These are phyloP conservation scores for Phania funesta DNA, from an alignment of 2,888 invertebrate genomes.

Conservation along the genomic window DNA sequence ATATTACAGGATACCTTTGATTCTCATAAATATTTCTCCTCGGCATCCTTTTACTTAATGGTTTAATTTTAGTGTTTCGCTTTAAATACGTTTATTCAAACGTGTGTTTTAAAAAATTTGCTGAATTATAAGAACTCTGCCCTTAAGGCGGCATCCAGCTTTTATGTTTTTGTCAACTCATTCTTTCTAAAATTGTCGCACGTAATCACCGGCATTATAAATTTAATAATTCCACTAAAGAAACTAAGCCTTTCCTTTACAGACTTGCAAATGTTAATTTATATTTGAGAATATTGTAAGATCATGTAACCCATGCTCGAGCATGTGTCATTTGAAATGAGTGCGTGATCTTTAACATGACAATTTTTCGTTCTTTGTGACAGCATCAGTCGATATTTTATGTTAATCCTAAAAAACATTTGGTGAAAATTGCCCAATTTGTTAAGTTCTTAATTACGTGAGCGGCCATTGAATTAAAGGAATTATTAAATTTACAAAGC, in stretches of 20 bases:
- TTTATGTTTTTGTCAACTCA: constrained; percentile 3
- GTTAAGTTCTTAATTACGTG: constrained; percentile 37
- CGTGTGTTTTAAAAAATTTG: neutral
- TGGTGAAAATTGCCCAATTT: constrained; percentile 73
- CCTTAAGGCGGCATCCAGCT: neutral
- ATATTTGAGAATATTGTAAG: neutral
- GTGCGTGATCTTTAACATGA: constrained; percentile 52
- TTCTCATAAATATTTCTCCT: no score
- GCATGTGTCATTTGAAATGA: constrained; percentile 26
- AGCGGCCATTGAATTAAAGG: neutral
- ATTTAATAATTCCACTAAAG: no score
- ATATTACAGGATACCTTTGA: neutral
- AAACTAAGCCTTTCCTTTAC: constrained; percentile 31
- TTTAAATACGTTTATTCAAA: neutral
- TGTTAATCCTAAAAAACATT: constrained; percentile 70
- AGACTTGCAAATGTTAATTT: neutral
- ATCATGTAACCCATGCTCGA: constrained; percentile 5
- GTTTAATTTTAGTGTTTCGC: neutral
- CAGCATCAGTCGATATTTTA: constrained; percentile 72
- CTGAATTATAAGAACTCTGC: neutral
- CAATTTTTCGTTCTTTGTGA: constrained; percentile 17
- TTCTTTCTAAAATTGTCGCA: constrained; percentile 24
- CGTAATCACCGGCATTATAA: constrained; percentile 3
- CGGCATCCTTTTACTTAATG: neutral
- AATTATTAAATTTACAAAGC: neutral